Evolutionary conservation across 2,888 invertebrate species (phyloP).

Genomic region (Ctenicera cuprea): DNA sequence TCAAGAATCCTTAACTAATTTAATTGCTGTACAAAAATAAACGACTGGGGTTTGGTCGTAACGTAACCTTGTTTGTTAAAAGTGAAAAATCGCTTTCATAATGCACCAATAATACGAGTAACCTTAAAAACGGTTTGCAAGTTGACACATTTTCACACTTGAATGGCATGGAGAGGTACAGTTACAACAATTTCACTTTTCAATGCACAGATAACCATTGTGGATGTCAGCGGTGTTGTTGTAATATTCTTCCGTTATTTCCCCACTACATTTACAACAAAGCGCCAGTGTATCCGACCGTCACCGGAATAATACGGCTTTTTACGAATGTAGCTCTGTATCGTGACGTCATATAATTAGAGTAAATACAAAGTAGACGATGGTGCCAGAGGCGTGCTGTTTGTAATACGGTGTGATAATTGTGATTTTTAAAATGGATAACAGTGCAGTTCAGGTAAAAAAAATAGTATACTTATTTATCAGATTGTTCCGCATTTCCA

Average conservation of each 20-base stretch:
- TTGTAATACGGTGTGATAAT: conserved; percentile 61
- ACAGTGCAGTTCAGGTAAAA: conserved; percentile 72
- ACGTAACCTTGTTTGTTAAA: neutral
- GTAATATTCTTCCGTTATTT: conserved; percentile 53
- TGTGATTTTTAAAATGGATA: conserved; percentile 70
- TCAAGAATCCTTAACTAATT: neutral
- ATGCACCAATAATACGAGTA: conserved; percentile 7
- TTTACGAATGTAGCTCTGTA: conserved; percentile 70
- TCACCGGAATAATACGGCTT: conserved; percentile 64
- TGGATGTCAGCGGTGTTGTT: conserved; percentile 43
- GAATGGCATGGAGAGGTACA: conserved; percentile 39
- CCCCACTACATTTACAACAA: conserved; percentile 57
- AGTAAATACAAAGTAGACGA: conserved; percentile 82
- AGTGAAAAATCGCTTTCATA: conserved; percentile 16
- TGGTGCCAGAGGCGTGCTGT: conserved; percentile 79
- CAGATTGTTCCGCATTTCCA: neutral
- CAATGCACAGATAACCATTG: conserved; percentile 50
- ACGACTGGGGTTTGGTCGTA: neutral
- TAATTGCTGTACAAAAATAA: neutral
- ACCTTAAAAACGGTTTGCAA: conserved; percentile 19
- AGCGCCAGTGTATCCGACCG: conserved; percentile 68
- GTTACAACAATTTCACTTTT: conserved; percentile 53
- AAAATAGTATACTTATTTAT: conserved; percentile 45
- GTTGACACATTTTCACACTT: conserved; percentile 45
- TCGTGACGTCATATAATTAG: conserved; percentile 83